Evolutionary conservation across 2,888 invertebrate genomes (phyloP), one percentile per base, ranked within the genome.

Genomic region (Pollenia labialis): DNA sequence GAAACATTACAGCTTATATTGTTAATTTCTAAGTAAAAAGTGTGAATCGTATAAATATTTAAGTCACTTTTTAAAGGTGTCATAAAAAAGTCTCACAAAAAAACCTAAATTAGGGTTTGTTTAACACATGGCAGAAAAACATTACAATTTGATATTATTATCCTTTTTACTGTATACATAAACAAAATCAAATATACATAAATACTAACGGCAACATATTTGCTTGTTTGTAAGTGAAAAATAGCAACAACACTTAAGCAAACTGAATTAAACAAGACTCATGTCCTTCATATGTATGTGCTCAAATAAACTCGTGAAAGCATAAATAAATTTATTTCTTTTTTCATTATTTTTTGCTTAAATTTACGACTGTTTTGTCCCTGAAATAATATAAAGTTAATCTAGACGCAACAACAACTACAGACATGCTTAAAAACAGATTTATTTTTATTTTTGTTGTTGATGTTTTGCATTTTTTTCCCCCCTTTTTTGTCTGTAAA

Each of bases 51-150:
- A 71, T 16, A 68, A 69, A 18, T 58, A 6, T 14, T 46, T 58
- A 40, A 48, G 9, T n/a, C 6, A 50, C 12, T 9, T 14, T 54
- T 44, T 18, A 42, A 8, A 32, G 4, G 18, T 72, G 44, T 4
- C 23, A 56, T 9, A 48, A 66, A 66, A 14, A 46, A 2, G 16
- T 14, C 1, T 32, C 1, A 9, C 9, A 18, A 23, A 23, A 50
- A 76, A 32, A 54, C 32, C 56, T 18, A 79, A 81, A 81, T 42
- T 18, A 44, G n/a, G 42, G 66, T 48, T 74, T 66, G 69, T 64
- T 75, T 68, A 80, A 80, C 56, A 80, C 50, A 80, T 85, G 74
- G 69, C 54, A 46, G 42, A 74, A 71, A 75, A 80, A 48, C 60
- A 68, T 62, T 48, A 60, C 18, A 50, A 58, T 60, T 74, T 74